Conservation (phyloP, 1,140 invertebrate species). For the Tenebrio molitor region DNA sequence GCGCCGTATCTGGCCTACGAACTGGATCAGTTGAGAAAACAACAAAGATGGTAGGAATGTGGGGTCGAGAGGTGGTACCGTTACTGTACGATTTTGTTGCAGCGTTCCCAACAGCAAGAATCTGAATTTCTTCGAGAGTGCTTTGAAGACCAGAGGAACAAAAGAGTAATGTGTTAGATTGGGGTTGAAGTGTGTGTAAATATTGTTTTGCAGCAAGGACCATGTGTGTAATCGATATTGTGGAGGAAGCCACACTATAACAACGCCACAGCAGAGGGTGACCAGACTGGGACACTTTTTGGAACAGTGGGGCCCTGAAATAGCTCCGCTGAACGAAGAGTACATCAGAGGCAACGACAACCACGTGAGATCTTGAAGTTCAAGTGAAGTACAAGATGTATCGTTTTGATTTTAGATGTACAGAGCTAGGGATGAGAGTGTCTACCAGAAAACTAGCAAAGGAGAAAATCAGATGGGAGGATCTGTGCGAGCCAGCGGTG, state of each 20-base stretch:
- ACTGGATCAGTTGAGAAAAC: slow-evolving; percentile 73
- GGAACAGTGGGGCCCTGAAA: slow-evolving; percentile 73
- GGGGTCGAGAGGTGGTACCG: neutral
- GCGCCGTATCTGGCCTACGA: slow-evolving; percentile 78
- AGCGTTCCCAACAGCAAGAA: slow-evolving; percentile 65
- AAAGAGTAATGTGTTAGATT: slow-evolving; percentile 22
- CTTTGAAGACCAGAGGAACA: slow-evolving; percentile 52
- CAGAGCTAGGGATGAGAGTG: neutral
- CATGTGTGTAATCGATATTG: slow-evolving; percentile 79
- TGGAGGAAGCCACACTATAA: slow-evolving; percentile 79
- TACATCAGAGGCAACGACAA: slow-evolving; percentile 70
- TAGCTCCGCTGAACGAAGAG: slow-evolving; percentile 68
- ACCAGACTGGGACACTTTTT: slow-evolving; percentile 73
- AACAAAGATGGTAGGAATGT: slow-evolving; percentile 65
- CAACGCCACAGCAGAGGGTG: slow-evolving; percentile 76
- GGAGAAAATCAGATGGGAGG: neutral
- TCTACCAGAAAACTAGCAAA: slow-evolving; percentile 1
- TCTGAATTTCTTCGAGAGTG: slow-evolving; percentile 65
- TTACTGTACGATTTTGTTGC: slow-evolving; percentile 41
- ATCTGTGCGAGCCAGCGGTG: neutral
- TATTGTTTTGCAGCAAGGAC: slow-evolving; percentile 62
- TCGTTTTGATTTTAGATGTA: slow-evolving; percentile 34
- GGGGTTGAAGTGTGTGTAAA: slow-evolving; percentile 12
- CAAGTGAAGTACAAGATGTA: neutral
- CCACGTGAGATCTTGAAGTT: slow-evolving; percentile 53